These are phyloP conservation scores for Andrena trimmerana DNA, from an alignment of 2,888 invertebrate species.

Conservation along the genomic window DNA sequence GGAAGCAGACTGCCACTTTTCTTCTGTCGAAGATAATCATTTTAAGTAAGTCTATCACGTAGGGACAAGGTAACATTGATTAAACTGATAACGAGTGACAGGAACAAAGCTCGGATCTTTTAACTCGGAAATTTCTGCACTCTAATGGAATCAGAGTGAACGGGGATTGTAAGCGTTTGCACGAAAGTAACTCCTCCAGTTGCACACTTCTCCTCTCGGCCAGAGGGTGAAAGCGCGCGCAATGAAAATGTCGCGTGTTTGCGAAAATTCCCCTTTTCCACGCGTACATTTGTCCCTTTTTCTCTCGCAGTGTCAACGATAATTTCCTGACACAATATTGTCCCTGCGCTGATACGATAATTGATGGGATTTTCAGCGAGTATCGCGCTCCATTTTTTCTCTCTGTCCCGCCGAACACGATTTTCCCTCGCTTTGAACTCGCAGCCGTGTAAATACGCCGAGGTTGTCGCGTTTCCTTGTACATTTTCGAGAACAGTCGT, in stretches of 20 bases:
- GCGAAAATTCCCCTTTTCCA: background rate
- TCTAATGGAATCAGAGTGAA: constrained; percentile 10
- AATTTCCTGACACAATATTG: constrained; percentile 26
- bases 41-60: no score
- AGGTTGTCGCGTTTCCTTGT: background rate
- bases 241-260: constrained; percentile 10
- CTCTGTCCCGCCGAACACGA: background rate
- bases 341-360: constrained; percentile 19
- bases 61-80: no score
- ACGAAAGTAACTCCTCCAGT: constrained; percentile 7
- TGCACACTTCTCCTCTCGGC: background rate
- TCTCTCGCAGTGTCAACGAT: background rate
- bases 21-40: no score
- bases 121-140: background rate
- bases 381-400: constrained; percentile 10
- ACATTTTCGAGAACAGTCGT: background rate
- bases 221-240: background rate
- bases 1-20: no score
- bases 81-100: no score
- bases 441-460: background rate
- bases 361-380: constrained; percentile 23
- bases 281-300: background rate
- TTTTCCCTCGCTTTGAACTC: constrained; percentile 4
- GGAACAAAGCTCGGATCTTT: background rate
- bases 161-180: constrained; percentile 17